These are phyloP conservation scores for Acronicta aceris DNA, from an alignment of 2,888 invertebrate genomes.

Conservation along the genomic window DNA sequence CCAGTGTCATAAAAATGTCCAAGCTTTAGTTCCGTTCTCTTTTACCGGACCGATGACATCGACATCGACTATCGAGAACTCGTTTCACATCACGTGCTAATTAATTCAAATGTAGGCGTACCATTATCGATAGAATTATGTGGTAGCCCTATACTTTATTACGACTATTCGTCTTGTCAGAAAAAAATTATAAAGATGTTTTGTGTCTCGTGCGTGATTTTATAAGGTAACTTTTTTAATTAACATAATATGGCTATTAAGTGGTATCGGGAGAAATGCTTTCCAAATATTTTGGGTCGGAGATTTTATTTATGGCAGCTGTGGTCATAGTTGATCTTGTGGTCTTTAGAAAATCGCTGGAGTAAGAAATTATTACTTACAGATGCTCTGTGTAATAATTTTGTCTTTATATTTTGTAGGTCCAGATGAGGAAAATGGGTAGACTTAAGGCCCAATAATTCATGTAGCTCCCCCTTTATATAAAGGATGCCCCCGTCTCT, in stretches of 20 bases:
- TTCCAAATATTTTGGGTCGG: constrained; percentile 58
- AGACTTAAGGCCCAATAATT: too few species aligned
- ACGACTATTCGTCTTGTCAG: constrained; percentile 76
- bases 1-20: constrained; percentile 79
- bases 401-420: too few species aligned
- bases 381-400: background rate
- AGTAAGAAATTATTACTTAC: constrained; percentile 2
- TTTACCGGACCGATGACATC: constrained; percentile 80
- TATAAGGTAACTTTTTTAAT: constrained; percentile 67
- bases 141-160: constrained; percentile 85
- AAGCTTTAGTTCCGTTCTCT: constrained; percentile 80
- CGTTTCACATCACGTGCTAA: constrained; percentile 84
- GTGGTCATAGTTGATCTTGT: constrained; percentile 34
- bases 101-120: constrained; percentile 87
- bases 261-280: constrained; percentile 53
- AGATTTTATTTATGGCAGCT: constrained; percentile 47
- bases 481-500: too few species aligned
- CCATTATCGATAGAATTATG: constrained; percentile 85
- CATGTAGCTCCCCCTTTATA: too few species aligned
- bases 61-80: constrained; percentile 78
- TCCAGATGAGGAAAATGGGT: too few species aligned
- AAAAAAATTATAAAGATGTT: constrained; percentile 78
- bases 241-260: constrained; percentile 62
- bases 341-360: constrained; percentile 7
- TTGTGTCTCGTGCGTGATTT: constrained; percentile 68